Base-by-base conservation (phyloP, 2,797 vertebrate species). In the Dicrostonyx torquatus region DNA sequence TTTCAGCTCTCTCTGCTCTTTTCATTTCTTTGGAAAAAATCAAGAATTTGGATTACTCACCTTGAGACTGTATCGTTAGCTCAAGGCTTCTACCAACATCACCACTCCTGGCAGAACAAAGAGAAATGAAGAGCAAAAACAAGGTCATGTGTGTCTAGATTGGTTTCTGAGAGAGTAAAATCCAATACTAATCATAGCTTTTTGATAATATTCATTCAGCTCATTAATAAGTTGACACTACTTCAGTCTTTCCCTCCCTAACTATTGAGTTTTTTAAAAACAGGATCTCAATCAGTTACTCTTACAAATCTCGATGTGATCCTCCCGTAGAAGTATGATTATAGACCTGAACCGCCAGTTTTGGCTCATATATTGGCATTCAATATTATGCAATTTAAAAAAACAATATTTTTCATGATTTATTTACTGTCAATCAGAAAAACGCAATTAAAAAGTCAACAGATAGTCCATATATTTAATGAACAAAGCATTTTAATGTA, bases 401-500 rank as follows among this genome's bases (percentile, higher is more conserved):
- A 34, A 66, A 5, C 8, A 90, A 53, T 77, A 92, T 58, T 92
- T 76, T 89, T 90, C 20, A 45, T 75, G 50, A 79, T 37, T 64
- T 94, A 13, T 72, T 85, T 80, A 68, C 55, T 85, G 18, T 53
- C 58, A 91, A 0, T 9, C 58, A 64, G 29, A 34, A 43, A 43
- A 82, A 77, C 40, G 66, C 10, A 55, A 5, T 82, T 86, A 62
- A 94, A 64, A 83, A 93, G 26, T 90, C 58, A 96, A 82, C 22
- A 79, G 53, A 50, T 82, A 70, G 55, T 84, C 73, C 77, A 90
- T 48, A 64, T 34, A 62, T 91, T 72, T 96, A 79, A 93, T 58
- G 93, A 87, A 68, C 58, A 89, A 80, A 75, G 45, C 37, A 34
- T 87, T 76, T 77, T 68, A 76, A 93, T 89, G 53, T 60, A 43